phyloP scores from a whole-genome alignment of 2,797 vertebrate species.

The Peromyscus nudipes region DNA sequence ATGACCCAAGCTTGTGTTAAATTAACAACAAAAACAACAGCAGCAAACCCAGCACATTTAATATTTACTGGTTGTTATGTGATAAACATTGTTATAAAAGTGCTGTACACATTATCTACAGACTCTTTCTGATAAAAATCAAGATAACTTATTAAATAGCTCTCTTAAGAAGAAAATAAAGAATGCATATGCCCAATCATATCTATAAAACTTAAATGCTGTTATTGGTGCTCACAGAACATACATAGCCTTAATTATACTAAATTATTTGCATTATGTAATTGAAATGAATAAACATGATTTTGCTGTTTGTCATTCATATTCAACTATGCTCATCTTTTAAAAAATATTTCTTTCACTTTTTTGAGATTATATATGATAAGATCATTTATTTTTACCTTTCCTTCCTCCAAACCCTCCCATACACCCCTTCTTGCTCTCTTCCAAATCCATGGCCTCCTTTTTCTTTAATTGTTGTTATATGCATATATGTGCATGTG shows the following conservation, averaged over 20 bases:
- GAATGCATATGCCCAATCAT: not conserved
- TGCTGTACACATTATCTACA: not conserved
- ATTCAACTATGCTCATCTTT: not conserved
- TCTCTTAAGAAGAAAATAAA: slow-evolving; percentile 33
- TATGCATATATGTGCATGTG: no score
- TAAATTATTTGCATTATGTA: not conserved
- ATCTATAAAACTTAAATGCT: not conserved
- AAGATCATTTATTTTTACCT: no score
- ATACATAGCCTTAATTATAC: not conserved
- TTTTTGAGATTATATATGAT: no score
- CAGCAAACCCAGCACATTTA: not conserved
- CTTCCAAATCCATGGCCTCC: no score
- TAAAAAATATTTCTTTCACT: not conserved
- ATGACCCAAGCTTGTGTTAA: not conserved
- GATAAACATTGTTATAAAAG: not conserved
- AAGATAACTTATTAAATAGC: not conserved
- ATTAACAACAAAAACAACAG: not conserved
- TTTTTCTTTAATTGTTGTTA: no score
- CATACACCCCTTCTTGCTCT: no score
- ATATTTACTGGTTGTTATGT: not conserved
- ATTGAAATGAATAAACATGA: not conserved
- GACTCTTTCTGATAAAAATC: not conserved
- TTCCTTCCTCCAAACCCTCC: no score
- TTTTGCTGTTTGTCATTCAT: not conserved
- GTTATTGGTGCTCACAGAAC: not conserved